A percentile compares a stretch with the other conserved stretches of the same genome.
Conservation (phyloP, 1,140 invertebrate species). For the Drosophila ercepeae region DNA sequence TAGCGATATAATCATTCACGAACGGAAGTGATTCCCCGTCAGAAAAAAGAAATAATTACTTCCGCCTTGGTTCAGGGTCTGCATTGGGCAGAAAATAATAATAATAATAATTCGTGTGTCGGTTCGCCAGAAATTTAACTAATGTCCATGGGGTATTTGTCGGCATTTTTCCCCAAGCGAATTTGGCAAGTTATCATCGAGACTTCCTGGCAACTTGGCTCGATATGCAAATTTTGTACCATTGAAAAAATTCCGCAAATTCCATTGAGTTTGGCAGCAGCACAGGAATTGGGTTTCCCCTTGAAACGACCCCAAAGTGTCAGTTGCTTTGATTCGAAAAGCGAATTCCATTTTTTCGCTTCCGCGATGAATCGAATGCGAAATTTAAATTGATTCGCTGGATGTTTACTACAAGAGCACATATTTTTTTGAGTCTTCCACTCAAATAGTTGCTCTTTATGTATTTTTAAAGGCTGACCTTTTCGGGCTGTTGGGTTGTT, state of each 20-base stretch:
- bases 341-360: background rate
- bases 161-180: background rate
- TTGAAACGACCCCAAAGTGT: conserved; percentile 16
- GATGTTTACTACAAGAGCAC: conserved; percentile 6
- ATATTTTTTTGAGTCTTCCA: conserved; percentile 4
- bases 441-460: conserved; percentile 1
- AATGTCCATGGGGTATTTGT: conserved; percentile 21
- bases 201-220: conserved; percentile 37
- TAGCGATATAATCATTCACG: conserved; percentile 46
- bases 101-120: conserved; percentile 16
- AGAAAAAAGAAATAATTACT: conserved; percentile 62
- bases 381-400: no score
- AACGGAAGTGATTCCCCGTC: conserved; percentile 42
- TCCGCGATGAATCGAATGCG: no score
- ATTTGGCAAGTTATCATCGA: conserved; percentile 24
- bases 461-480: conserved; percentile 27
- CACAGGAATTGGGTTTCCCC: conserved; percentile 16
- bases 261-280: conserved; percentile 23
- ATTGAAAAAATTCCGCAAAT: conserved; percentile 5
- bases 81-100: conserved; percentile 4
- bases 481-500: no score
- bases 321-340: conserved; percentile 38
- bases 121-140: background rate
- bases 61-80: conserved; percentile 36
- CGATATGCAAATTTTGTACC: conserved; percentile 51